These are phyloP conservation scores for Oryzias woworae DNA, from an alignment of 2,113 vertebrate genomes.

Conservation along the genomic window DNA sequence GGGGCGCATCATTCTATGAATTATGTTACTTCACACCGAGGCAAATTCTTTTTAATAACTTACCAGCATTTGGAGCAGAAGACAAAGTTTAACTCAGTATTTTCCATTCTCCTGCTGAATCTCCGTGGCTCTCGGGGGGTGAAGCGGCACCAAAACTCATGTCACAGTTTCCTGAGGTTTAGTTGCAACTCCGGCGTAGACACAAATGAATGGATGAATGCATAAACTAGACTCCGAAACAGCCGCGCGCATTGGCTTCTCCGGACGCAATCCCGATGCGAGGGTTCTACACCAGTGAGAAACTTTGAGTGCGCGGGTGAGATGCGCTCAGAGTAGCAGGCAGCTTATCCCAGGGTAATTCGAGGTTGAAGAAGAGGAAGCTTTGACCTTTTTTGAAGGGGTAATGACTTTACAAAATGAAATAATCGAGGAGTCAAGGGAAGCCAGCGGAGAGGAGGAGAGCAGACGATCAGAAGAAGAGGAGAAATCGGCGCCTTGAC, in stretches of 20 bases:
- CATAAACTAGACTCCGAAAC: constrained; percentile 20
- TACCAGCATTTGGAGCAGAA: constrained; percentile 67
- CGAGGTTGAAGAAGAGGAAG: constrained; percentile 48
- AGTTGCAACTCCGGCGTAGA: constrained; percentile 26
- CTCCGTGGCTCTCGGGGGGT: constrained; percentile 18
- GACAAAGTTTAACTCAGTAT: constrained; percentile 67
- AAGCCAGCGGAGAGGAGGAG: constrained; percentile 26
- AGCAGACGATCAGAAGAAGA: background rate
- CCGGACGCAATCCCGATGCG: background rate
- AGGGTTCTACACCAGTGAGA: constrained; percentile 49
- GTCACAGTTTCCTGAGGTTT: constrained; percentile 43
- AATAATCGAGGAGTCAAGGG: constrained; percentile 64
- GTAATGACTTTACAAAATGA: constrained; percentile 70
- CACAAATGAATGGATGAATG: too few species aligned
- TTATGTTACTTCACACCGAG: background rate
- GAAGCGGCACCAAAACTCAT: constrained; percentile 48
- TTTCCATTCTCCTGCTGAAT: constrained; percentile 61
- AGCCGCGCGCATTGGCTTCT: background rate
- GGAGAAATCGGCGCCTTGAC: background rate
- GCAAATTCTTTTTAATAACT: constrained; percentile 43
- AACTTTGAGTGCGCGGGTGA: constrained; percentile 62
- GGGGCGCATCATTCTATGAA: background rate
- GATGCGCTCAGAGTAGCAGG: constrained; percentile 24
- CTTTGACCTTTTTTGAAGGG: constrained; percentile 57
- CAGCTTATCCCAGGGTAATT: constrained; percentile 54